Evolutionary conservation across 2,113 vertebrate genomes (phyloP), one percentile per base, ranked within the genome.

Genomic region (Hipposideros armiger): DNA sequence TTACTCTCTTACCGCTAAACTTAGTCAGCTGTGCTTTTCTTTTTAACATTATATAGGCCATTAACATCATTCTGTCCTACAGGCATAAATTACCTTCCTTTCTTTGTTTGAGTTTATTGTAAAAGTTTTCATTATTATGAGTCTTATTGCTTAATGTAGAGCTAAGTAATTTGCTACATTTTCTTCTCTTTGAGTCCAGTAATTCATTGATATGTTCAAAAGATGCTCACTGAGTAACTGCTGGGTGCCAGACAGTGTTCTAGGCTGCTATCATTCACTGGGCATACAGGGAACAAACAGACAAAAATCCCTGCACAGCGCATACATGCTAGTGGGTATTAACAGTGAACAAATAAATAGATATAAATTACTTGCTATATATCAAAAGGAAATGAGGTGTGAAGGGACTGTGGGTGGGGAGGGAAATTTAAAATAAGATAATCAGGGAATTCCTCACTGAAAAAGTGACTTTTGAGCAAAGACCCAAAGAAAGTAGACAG

Each of bases 391-490:
- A 72, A 30, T 30, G 36, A 70, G 17, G 64, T 67, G 30, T 93
- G 52, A 86, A 77, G 82, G 28, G 24, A 56, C 40, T 67, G 26
- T 72, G 8, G 22, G 24, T 7, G 36, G 22, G 4, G 28, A 15
- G 54, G 56, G 28, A 45, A 56, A 86, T 93, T 93, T 93, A 58
- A 93, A 86, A 77, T 77, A 77, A 28, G 16, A 67, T 88, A 3
- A 14, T 62, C 15, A 26, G 40, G 70, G 70, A n/a, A 87, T 20
- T 40, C 40, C 40, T 74, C 28, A 7, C 84, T 58, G 50, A 6
- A 67, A 78, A 67, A 90, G 36, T 90, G 64, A 69, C 30, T 80
- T 78, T 52, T 88, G 36, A 66, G 32, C 58, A 66, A 40, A 30
- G 58, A 58, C 50, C 16, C 50, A 0, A 42, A 32, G 20, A 62